Base-by-base conservation (phyloP, 2,888 invertebrate genomes). In the Caenorhabditis sp. region DNA sequence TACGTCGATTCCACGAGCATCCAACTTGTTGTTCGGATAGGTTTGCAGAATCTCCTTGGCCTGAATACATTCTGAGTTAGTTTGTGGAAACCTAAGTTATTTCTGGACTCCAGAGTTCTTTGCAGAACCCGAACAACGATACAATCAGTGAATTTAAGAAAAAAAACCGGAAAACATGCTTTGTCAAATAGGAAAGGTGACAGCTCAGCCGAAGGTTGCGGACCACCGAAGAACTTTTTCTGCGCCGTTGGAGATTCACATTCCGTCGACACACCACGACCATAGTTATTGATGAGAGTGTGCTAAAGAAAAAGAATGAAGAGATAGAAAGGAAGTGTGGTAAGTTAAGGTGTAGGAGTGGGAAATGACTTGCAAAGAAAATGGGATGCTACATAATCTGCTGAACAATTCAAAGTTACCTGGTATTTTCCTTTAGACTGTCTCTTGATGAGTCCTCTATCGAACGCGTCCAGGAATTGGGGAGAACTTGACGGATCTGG, bases 341-440 rank as follows among this genome's bases (percentile, higher is more conserved):
- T 24, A 38, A 58, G 68, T 76, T 68, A 77, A 70, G n/a, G 54
- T 54, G 69, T 19, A 77, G 77, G 70, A 77, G 77, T 77, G 76
- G 72, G 61, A 41, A 59, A 70, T 24, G 24, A 63, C 44, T 63
- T 63, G 63, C 63, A 63, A 61, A 38, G 35, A 47, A 44, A 31
- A 66, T 28, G 14, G 58, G 41, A 41, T 54, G 35, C 12, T 35
- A 31, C 41, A 49, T 19, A 1, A n/a, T 51, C 10, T 51, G n/a
- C 24, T 6, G 14, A n/a, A 54, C 1, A 6, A 28, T 41, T 10
- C 1, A 22, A 6, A 54, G 1, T 44, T 69, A 89, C 90, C 87
- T 91, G 91, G 63, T 91, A 91, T 82, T 91, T 91, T 61, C 91
- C 91, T 76, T 91, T 91, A 77, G 89, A 89, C 77, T 91, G 90